These are phyloP conservation scores for Neoascia interrupta DNA, from an alignment of 2,888 invertebrate species.

Conservation along the genomic window DNA sequence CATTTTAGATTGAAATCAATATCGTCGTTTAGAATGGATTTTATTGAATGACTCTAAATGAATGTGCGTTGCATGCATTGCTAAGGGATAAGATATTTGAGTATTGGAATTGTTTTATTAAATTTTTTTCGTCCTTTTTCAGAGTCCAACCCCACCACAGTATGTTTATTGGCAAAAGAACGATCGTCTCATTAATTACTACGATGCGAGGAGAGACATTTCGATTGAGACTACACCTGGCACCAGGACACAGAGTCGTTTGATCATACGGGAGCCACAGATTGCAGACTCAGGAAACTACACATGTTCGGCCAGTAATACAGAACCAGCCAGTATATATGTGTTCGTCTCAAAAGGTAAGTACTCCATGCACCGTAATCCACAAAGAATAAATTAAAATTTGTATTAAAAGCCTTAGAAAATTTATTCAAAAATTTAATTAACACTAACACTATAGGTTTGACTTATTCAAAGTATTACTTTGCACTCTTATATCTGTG, in stretches of 20 bases:
- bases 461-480: too few relatives aligned
- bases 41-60: too few relatives aligned
- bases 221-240: slow-evolving; percentile 91
- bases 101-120: background rate
- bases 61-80: background rate
- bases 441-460: too few relatives aligned
- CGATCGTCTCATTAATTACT: slow-evolving; percentile 96
- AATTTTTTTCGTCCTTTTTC: slow-evolving; percentile 76
- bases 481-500: too few relatives aligned
- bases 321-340: slow-evolving; percentile 92
- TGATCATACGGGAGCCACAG: slow-evolving; percentile 90
- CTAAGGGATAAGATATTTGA: background rate
- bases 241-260: slow-evolving; percentile 90
- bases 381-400: background rate
- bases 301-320: slow-evolving; percentile 93
- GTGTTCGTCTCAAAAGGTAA: slow-evolving; percentile 95
- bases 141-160: slow-evolving; percentile 95
- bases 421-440: too few relatives aligned
- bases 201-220: slow-evolving; percentile 89
- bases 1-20: slow-evolving; percentile 27
- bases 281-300: slow-evolving; percentile 94
- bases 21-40: background rate
- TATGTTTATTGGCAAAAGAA: slow-evolving; percentile 98
- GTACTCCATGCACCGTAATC: slow-evolving; percentile 70
- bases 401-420: too few relatives aligned